Conservation (phyloP, 2,113 vertebrate genomes). For the Globicephala melas region DNA sequence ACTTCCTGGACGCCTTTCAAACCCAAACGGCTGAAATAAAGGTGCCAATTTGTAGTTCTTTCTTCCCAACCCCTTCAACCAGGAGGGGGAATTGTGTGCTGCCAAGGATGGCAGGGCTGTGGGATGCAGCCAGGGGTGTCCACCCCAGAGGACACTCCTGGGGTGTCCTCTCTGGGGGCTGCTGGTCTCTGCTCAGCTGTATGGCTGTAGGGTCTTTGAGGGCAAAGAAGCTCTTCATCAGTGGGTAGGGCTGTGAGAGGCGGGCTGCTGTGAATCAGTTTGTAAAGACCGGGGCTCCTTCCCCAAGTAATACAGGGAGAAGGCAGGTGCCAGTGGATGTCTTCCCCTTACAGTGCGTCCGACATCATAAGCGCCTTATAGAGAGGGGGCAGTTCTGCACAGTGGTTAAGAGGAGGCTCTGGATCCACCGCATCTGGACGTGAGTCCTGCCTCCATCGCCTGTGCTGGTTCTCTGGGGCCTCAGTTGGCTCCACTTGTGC, state of each 20-base stretch:
- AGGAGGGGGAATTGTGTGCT: not conserved
- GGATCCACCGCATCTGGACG: accelerated
- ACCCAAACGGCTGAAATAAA: constrained; percentile 66
- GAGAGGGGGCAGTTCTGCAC: not conserved
- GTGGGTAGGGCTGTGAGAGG: not conserved
- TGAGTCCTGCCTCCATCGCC: not conserved
- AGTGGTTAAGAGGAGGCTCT: not conserved
- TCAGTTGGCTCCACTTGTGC: not conserved
- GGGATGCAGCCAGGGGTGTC: not conserved
- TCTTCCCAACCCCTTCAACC: not conserved
- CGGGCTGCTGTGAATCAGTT: not conserved
- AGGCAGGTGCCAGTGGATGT: not conserved
- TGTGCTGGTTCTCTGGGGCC: not conserved
- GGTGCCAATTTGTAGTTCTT: constrained; percentile 38
- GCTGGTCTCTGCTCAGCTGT: not conserved
- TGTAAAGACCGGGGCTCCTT: not conserved
- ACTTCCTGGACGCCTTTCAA: constrained; percentile 75
- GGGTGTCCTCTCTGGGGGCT: not conserved
- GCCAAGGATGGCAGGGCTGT: not conserved
- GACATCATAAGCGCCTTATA: not conserved
- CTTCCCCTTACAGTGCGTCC: accelerated
- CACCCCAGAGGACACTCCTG: accelerated
- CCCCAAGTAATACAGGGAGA: not conserved
- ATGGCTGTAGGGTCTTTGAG: not conserved
- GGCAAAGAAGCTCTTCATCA: not conserved